Conservation (phyloP, 2,113 vertebrate genomes). For the Gila orcuttii region DNA sequence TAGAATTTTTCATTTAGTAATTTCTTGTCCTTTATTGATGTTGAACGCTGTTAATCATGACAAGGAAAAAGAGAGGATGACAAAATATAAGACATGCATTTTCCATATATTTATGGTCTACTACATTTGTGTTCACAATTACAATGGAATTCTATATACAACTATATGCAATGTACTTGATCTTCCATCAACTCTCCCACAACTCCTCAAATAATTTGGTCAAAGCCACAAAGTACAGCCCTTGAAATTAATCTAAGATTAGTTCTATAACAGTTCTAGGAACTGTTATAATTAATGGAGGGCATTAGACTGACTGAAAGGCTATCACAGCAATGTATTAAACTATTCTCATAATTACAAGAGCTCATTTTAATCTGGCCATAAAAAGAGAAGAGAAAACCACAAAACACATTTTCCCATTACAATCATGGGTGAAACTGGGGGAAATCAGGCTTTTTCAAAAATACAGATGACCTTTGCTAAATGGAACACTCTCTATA, state of each 20-base stretch:
- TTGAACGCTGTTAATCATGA: background rate
- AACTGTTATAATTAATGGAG: conserved; percentile 61
- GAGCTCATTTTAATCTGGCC: conserved; percentile 54
- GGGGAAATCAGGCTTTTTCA: background rate
- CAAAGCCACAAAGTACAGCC: conserved; percentile 50
- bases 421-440: background rate
- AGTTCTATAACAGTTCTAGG: too few species aligned
- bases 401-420: background rate
- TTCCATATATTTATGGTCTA: too few species aligned
- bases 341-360: conserved; percentile 62
- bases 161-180: background rate
- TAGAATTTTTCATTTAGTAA: background rate
- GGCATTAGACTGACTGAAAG: conserved; percentile 58
- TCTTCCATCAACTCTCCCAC: background rate
- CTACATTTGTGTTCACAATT: too few species aligned
- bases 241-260: conserved; percentile 61
- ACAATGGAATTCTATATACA: too few species aligned
- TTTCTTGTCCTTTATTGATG: background rate
- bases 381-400: conserved; percentile 26
- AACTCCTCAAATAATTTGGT: conserved; percentile 48
- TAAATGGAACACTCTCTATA: background rate
- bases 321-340: conserved; percentile 59
- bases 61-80: background rate
- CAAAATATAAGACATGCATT: background rate
- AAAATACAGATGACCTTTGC: background rate